phyloP scores from a whole-genome alignment of 1,140 invertebrate genomes.

The Metopolophium dirhodum region DNA sequence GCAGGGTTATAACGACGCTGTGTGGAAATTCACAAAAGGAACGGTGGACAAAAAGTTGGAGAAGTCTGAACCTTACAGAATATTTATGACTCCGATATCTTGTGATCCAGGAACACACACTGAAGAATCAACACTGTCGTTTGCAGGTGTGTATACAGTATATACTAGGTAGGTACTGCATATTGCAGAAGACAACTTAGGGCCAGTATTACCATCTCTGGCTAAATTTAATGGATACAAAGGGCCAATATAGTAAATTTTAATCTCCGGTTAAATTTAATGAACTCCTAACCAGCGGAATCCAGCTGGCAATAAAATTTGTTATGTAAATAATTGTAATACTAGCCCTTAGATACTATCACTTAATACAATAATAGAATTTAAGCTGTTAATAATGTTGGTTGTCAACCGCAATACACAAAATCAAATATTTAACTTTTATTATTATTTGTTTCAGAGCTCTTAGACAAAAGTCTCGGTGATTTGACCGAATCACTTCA shows the following conservation, averaged over 20 bases:
- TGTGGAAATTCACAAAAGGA: constrained; percentile 58
- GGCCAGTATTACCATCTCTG: too few relatives aligned
- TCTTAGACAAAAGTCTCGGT: constrained; percentile 78
- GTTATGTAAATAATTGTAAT: too few relatives aligned
- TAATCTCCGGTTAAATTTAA: too few relatives aligned
- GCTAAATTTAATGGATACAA: too few relatives aligned
- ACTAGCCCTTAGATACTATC: too few relatives aligned
- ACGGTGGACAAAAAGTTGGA: constrained; percentile 71
- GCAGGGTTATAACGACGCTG: constrained; percentile 42
- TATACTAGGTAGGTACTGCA: not conserved
- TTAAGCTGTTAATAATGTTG: not conserved
- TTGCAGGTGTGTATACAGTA: constrained; percentile 67
- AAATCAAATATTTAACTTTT: not conserved
- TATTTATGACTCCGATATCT: constrained; percentile 80
- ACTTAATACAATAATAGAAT: not conserved
- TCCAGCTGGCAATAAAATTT: too few relatives aligned
- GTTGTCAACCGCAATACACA: not conserved
- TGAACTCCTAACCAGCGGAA: too few relatives aligned
- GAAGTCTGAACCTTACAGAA: constrained; percentile 74
- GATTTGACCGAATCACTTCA: constrained; percentile 77
- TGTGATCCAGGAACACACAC: constrained; percentile 69
- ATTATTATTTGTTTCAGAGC: constrained; percentile 66
- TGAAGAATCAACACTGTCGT: constrained; percentile 73
- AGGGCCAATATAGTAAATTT: too few relatives aligned
- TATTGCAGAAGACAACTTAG: not conserved